These are phyloP conservation scores for Yponomeuta malinellus DNA, from an alignment of 2,888 invertebrate species.

Conservation along the genomic window DNA sequence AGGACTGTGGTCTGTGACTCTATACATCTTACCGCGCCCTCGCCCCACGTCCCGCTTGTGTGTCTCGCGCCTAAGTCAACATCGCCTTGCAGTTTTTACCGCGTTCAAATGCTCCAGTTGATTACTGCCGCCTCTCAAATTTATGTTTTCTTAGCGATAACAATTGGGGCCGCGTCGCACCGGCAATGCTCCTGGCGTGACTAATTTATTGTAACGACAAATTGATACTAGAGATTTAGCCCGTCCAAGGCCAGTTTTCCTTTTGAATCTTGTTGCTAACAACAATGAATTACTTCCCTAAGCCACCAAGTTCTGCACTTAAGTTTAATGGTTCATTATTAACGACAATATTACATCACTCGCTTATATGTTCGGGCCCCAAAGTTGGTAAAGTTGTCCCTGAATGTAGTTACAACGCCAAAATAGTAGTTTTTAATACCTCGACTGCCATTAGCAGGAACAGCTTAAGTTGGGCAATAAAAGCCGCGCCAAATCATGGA, in stretches of 20 bases:
- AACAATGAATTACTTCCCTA: not conserved
- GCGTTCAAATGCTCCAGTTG: conserved; percentile 27
- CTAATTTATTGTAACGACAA: conserved; percentile 12
- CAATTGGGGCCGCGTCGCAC: conserved; percentile 9
- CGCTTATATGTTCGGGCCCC: not conserved
- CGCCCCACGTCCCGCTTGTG: no score
- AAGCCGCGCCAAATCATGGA: not conserved
- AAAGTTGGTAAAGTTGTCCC: not conserved
- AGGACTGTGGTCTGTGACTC: no score
- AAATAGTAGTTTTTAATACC: not conserved
- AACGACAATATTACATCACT: not conserved
- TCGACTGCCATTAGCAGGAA: not conserved
- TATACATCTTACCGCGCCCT: no score
- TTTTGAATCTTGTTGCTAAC: not conserved
- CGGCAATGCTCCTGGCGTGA: not conserved
- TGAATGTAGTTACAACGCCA: not conserved
- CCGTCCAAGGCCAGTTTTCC: conserved; percentile 4
- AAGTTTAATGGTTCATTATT: conserved; percentile 2
- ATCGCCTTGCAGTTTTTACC: conserved; percentile 51
- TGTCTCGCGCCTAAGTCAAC: conserved; percentile 31
- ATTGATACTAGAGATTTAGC: conserved; percentile 3
- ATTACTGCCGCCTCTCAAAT: conserved; percentile 28
- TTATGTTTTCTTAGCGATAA: conserved; percentile 13
- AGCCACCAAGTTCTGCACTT: not conserved
- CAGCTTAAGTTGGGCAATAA: not conserved